phyloP scores from a whole-genome alignment of 1,140 invertebrate species.

The Trissolcus basalis region DNA sequence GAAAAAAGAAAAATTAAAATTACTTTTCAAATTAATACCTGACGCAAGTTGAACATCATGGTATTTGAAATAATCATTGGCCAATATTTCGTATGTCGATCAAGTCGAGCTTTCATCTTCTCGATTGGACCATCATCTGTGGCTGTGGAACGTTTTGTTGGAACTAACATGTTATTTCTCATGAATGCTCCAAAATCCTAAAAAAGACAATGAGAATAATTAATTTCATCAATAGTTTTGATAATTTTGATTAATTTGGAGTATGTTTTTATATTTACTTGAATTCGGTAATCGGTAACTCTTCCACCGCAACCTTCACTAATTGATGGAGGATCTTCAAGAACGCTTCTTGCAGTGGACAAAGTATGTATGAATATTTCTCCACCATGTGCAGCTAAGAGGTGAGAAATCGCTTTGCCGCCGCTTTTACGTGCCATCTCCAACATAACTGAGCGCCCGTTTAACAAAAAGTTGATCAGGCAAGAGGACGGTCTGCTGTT shows the following conservation, averaged over 20 bases:
- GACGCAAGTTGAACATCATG: conserved; percentile 90
- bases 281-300: conserved; percentile 92
- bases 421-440: conserved; percentile 93
- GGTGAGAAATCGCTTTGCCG: conserved; percentile 92
- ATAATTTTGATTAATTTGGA: no score
- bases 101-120: conserved; percentile 82
- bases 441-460: conserved; percentile 94
- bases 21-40: conserved; percentile 76
- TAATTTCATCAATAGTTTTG: not conserved
- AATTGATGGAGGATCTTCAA: conserved; percentile 97
- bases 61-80: conserved; percentile 94
- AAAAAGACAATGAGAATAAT: not conserved
- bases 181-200: conserved; percentile 94
- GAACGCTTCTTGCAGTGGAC: conserved; percentile 87
- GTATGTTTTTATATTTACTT: no score
- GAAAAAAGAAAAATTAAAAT: not conserved
- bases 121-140: conserved; percentile 75
- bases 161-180: conserved; percentile 88
- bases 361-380: conserved; percentile 97
- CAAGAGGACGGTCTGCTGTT: conserved; percentile 96
- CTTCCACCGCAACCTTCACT: conserved; percentile 94
- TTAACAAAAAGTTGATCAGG: conserved; percentile 96
- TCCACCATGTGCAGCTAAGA: conserved; percentile 94
- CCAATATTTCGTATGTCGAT: conserved; percentile 92
- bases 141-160: conserved; percentile 77